phyloP scores from a whole-genome alignment of 1,140 invertebrate genomes.

The Vollenhovia emeryi region DNA sequence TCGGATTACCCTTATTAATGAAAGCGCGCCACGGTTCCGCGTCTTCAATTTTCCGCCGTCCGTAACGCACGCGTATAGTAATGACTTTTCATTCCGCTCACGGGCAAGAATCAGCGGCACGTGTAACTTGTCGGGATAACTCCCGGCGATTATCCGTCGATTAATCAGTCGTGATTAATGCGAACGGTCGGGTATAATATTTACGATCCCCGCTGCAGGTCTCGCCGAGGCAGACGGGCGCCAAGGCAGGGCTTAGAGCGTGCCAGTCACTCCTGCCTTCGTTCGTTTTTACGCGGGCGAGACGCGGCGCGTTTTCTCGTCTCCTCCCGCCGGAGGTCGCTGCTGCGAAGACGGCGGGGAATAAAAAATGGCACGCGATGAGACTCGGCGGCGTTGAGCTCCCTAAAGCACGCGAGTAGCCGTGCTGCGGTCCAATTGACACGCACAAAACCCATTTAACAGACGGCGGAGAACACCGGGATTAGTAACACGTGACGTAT shows the following conservation, averaged over 20 bases:
- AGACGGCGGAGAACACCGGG: conserved; percentile 34
- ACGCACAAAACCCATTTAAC: conserved; percentile 61
- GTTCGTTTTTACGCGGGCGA: background rate
- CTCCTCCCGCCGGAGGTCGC: background rate
- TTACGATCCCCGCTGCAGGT: background rate
- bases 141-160: background rate
- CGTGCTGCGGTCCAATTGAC: conserved; percentile 48
- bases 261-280: background rate
- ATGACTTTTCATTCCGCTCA: background rate
- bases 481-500: conserved; percentile 45
- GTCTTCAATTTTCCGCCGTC: background rate
- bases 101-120: background rate
- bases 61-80: background rate
- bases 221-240: background rate
- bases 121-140: background rate
- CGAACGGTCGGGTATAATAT: conserved; percentile 3
- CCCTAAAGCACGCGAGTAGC: conserved; percentile 29
- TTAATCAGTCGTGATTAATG: conserved; percentile 37
- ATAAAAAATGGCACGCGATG: conserved; percentile 19
- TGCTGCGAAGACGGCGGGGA: background rate
- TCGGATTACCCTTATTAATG: conserved; percentile 30
- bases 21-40: background rate
- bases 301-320: background rate
- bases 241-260: background rate
- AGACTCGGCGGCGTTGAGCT: conserved; percentile 29